These are phyloP conservation scores for Halesus radiatus DNA, from an alignment of 1,140 invertebrate species.

Conservation along the genomic window DNA sequence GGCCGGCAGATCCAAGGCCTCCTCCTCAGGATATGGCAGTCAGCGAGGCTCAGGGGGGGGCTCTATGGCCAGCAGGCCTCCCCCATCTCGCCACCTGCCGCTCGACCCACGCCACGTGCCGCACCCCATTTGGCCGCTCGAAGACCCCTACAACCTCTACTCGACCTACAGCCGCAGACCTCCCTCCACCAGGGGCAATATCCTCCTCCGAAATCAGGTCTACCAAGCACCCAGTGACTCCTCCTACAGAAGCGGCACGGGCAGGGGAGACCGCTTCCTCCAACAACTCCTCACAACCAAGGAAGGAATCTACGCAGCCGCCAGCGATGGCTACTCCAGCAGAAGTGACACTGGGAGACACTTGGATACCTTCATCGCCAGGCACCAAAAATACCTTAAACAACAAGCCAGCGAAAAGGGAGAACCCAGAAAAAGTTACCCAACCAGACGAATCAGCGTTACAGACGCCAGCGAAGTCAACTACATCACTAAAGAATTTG, in stretches of 20 bases:
- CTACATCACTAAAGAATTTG: conserved; percentile 45
- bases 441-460: conserved; percentile 15
- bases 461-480: conserved; percentile 38
- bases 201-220: conserved; percentile 20
- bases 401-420: conserved; percentile 21
- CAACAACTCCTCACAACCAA: conserved; percentile 6
- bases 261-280: conserved; percentile 20
- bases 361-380: conserved; percentile 32
- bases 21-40: conserved; percentile 55
- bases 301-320: conserved; percentile 18
- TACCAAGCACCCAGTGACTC: conserved; percentile 36
- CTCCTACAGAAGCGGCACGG: conserved; percentile 26
- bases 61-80: conserved; percentile 42
- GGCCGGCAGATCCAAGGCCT: conserved; percentile 54
- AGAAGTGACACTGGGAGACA: conserved; percentile 42
- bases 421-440: not conserved
- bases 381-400: conserved; percentile 35
- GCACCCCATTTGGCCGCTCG: conserved; percentile 40
- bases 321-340: conserved; percentile 39
- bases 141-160: conserved; percentile 54
- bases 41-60: conserved; percentile 54
- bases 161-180: conserved; percentile 47
- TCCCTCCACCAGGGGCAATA: not conserved
- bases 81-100: conserved; percentile 20
- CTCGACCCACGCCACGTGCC: conserved; percentile 3